Evolutionary conservation across 1,140 invertebrate species (phyloP).

Genomic region (Lamellibrachia luymesi): DNA sequence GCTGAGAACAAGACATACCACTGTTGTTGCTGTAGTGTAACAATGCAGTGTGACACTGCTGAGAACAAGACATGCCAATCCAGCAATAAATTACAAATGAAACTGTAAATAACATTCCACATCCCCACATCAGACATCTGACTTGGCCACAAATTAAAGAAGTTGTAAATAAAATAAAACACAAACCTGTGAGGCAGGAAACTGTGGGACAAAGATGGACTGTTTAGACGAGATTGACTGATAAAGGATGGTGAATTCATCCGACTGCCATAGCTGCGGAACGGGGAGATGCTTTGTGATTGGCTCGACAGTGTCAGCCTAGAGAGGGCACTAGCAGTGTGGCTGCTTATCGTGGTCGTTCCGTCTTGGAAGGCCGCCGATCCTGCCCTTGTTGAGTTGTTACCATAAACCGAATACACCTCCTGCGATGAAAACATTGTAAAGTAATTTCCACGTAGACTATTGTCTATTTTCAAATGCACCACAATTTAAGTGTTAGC

Average conservation of each 20-base stretch:
- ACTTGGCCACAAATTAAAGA: too few species aligned
- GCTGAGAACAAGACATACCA: too few species aligned
- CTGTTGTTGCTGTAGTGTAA: too few species aligned
- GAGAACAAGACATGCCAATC: not conserved
- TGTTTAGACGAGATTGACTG: conserved; percentile 13
- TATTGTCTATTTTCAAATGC: not conserved
- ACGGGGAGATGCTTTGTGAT: conserved; percentile 46
- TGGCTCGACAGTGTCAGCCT: conserved; percentile 27
- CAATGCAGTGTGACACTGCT: not conserved
- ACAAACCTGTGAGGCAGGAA: not conserved
- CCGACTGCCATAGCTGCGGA: conserved; percentile 40
- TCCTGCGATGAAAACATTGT: conserved; percentile 37
- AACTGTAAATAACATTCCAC: not conserved
- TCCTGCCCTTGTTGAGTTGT: conserved; percentile 2
- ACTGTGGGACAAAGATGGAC: not conserved
- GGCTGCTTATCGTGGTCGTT: conserved; percentile 34
- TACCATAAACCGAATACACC: conserved; percentile 34
- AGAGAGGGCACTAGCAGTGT: conserved; percentile 36
- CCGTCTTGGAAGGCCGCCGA: conserved; percentile 38
- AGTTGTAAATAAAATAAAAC: not conserved
- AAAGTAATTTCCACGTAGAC: not conserved
- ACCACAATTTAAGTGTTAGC: not conserved
- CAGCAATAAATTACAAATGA: not conserved
- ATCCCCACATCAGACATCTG: not conserved
- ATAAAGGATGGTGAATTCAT: conserved; percentile 40